Base-by-base conservation (phyloP, 2,888 invertebrate species). In the Hirtodrosophila histrioides region DNA sequence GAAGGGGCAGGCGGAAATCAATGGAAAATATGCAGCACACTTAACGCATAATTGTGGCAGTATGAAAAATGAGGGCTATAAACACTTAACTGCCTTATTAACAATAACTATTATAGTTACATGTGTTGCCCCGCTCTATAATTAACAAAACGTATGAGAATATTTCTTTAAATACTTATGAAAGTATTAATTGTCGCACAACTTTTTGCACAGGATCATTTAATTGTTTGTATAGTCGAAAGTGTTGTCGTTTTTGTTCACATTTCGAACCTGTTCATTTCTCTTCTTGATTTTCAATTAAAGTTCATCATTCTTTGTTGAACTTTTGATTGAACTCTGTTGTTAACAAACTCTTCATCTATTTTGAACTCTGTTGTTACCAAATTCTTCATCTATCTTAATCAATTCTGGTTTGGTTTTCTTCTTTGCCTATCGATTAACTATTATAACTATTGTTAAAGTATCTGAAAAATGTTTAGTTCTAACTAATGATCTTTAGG, bases 1-100 rank as follows among this genome's bases (percentile, higher is more conserved):
- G 66, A 76, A 55, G 57, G 57, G 57, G 66, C 66, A 75, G 62
- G 50, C 75, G 85, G 79, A 85, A 82, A 82, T 82, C 82, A 77
- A 75, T 79, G 79, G 71, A 71, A 74, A 63, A 63, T 45, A 31
- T 54, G 53, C 61, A 60, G 40, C 66, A 39, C 45, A 69, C 24
- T 67, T 35, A 67, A 55, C 44, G 27, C 48, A 64, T 51, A 43
- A 55, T 57, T 55, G 46, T 55, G 46, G 23, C 49, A 56, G 12
- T 31, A 29, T 31, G 6, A 24, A 43, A 37, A 53, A 31, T 17
- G 17, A 17, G 17, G 40, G 33, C 41, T 55, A 23, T 29, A 17
- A 1, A 46, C 1, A 9, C 44, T 4, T 45, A 63, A 61, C 62
- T 54, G 37, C 8, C 37, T 9, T 2, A 23, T 17, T 60, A 58